These are phyloP conservation scores for Monomorium pharaonis DNA, from an alignment of 1,140 invertebrate species.

Conservation along the genomic window DNA sequence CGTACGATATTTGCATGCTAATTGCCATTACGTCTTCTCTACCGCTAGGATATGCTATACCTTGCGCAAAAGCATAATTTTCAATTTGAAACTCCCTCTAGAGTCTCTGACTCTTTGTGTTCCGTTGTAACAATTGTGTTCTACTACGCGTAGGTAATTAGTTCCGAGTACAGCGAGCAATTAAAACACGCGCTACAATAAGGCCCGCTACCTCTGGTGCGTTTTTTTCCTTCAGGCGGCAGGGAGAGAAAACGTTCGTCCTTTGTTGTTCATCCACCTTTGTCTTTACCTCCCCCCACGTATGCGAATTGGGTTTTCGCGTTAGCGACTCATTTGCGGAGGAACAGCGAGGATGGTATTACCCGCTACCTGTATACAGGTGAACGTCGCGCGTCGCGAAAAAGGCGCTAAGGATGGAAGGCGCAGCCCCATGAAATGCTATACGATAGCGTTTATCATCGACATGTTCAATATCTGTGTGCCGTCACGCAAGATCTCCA, in stretches of 20 bases:
- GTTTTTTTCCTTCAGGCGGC: background rate
- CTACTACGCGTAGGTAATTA: slow-evolving; percentile 23
- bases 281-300: slow-evolving; percentile 15
- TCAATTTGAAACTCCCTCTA: slow-evolving; percentile 2
- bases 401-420: background rate
- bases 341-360: background rate
- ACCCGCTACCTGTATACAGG: background rate
- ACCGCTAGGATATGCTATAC: background rate
- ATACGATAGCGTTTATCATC: slow-evolving; percentile 51
- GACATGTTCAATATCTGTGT: slow-evolving; percentile 12
- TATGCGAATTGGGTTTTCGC: slow-evolving; percentile 47
- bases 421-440: background rate
- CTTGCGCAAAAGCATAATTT: slow-evolving; percentile 36
- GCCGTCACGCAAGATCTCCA: slow-evolving; percentile 33
- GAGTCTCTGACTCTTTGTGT: background rate
- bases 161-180: slow-evolving; percentile 40
- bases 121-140: background rate
- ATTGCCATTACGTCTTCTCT: slow-evolving; percentile 4
- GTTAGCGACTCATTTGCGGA: slow-evolving; percentile 35
- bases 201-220: background rate
- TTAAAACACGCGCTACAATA: slow-evolving; percentile 57
- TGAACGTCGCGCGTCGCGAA: background rate
- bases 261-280: slow-evolving; percentile 59
- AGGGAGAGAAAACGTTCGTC: slow-evolving; percentile 39
- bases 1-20: slow-evolving; percentile 3